These are phyloP conservation scores for Chiroxiphia lanceolata DNA, from an alignment of 2,797 vertebrate species.

Conservation along the genomic window DNA sequence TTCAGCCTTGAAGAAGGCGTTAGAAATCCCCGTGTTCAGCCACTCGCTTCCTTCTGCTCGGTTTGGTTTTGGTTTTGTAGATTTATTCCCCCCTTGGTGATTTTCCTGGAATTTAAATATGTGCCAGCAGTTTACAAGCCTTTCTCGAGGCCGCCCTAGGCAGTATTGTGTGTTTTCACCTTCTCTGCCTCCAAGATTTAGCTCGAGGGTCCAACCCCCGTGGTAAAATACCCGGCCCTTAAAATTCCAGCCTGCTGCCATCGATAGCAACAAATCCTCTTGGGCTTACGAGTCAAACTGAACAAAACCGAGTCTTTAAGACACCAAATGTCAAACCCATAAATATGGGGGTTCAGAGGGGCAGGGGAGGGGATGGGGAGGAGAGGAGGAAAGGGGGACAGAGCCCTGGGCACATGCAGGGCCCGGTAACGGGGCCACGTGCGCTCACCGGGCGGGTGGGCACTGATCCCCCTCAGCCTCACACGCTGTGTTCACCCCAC, in stretches of 20 bases:
- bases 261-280: constrained; percentile 2
- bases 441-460: fast-evolving
- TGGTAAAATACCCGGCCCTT: constrained; percentile 29
- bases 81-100: constrained; percentile 25
- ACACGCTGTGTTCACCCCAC: not conserved
- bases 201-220: not conserved
- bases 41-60: not conserved
- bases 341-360: not conserved
- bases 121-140: constrained; percentile 40
- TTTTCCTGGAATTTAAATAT: constrained; percentile 59
- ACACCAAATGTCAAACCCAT: not conserved
- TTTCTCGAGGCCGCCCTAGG: not conserved
- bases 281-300: constrained; percentile 15
- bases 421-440: fast-evolving
- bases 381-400: not conserved
- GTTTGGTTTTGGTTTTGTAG: not conserved
- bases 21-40: constrained; percentile 6
- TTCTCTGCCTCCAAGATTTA: constrained; percentile 21
- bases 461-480: not conserved
- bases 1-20: not conserved
- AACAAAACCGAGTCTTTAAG: constrained; percentile 21
- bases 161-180: not conserved
- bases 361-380: not conserved
- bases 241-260: constrained; percentile 26
- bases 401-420: fast-evolving